Percentiles rank a stretch among this genome's conserved stretches.
Conservation (phyloP, 2,113 vertebrate species). For the Hippolais icterina region DNA sequence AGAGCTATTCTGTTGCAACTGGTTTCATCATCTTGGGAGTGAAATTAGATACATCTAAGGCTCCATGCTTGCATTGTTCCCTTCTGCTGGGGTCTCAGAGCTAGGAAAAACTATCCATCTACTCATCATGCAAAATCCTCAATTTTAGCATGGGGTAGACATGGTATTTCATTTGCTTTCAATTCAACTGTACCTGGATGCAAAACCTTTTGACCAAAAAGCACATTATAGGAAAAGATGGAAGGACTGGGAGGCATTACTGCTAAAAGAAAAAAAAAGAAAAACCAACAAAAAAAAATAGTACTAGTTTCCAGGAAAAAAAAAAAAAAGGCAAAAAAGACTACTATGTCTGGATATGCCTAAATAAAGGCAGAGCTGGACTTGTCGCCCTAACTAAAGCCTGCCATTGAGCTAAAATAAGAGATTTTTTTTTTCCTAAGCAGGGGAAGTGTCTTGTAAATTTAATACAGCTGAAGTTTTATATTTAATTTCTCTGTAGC, state of each 20-base stretch:
- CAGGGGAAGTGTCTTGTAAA: constrained; percentile 57
- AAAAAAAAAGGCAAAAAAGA: not conserved
- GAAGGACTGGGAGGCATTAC: not conserved
- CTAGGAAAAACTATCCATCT: not conserved
- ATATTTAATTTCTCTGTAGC: constrained; percentile 81
- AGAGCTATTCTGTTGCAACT: not conserved
- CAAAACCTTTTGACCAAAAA: constrained; percentile 37
- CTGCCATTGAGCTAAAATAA: constrained; percentile 34
- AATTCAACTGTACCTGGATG: not conserved
- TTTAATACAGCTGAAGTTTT: constrained; percentile 78
- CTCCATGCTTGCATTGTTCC: not conserved
- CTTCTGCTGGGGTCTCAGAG: not conserved
- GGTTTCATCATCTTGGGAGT: not conserved
- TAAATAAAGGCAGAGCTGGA: constrained; percentile 33
- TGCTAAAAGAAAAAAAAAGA: not conserved
- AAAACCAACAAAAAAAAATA: not conserved
- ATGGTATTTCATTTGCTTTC: constrained; percentile 39
- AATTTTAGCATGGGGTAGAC: not conserved
- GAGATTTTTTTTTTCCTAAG: not conserved
- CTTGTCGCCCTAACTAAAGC: not conserved
- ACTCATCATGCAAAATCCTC: constrained; percentile 45
- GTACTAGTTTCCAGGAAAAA: not conserved
- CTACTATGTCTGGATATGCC: constrained; percentile 13
- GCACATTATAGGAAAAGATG: not conserved
- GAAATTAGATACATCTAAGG: not conserved